phyloP scores from a whole-genome alignment of 2,113 vertebrate genomes.

The Pedionomus torquatus region DNA sequence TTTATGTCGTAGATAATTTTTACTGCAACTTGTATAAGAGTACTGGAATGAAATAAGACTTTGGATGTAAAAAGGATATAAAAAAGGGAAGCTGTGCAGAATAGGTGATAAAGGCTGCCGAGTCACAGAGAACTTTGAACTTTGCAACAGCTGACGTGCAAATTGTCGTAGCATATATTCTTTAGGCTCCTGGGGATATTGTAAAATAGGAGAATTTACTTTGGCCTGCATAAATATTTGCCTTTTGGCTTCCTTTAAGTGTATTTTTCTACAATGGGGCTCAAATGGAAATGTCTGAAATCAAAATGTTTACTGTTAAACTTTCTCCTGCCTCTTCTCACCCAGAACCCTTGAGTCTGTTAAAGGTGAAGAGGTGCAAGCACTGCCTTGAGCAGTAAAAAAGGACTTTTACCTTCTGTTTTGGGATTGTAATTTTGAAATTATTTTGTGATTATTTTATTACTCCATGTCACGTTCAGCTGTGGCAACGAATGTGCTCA shows the following conservation, averaged over 20 bases:
- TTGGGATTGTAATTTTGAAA: neutral
- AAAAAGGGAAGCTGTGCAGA: neutral
- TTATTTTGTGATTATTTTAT: rapidly evolving
- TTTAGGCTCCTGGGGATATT: neutral
- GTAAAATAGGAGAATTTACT: neutral
- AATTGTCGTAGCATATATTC: neutral
- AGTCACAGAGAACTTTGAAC: neutral
- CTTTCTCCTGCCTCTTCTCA: neutral
- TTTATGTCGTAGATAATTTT: neutral
- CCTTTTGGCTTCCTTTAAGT: neutral
- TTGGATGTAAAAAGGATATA: rapidly evolving
- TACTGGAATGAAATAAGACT: neutral
- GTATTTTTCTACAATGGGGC: neutral
- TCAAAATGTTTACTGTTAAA: neutral
- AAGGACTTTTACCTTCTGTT: neutral
- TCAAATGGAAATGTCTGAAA: neutral
- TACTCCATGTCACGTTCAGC: neutral
- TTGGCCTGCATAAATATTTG: neutral
- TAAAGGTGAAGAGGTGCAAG: neutral
- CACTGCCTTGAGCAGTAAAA: neutral
- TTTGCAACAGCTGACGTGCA: neutral
- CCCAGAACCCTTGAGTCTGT: rapidly evolving
- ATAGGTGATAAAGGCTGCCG: neutral
- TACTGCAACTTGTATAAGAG: neutral
- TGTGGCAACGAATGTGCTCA: neutral